phyloP scores from a whole-genome alignment of 2,113 vertebrate species.

The Raja brachyura region DNA sequence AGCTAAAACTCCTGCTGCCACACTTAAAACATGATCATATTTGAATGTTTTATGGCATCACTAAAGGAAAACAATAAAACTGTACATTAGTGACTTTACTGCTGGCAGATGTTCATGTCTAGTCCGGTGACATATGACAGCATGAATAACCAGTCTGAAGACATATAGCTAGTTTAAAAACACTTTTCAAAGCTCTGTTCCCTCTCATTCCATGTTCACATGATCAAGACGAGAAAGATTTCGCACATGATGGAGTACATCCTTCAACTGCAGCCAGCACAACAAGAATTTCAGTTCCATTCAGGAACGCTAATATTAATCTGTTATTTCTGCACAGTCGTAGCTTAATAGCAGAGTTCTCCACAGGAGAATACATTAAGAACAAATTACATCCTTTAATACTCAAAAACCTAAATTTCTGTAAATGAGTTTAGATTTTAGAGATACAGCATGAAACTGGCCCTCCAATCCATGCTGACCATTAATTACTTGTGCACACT shows the following conservation, averaged over 20 bases:
- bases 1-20: conserved; percentile 17
- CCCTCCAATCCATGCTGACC: no score
- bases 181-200: background rate
- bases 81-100: conserved; percentile 7
- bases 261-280: background rate
- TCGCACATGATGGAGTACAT: background rate
- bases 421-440: background rate
- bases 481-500: no score
- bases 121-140: background rate
- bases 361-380: conserved; percentile 27
- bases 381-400: background rate
- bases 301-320: conserved; percentile 3
- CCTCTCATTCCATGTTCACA: background rate
- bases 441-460: no score
- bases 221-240: background rate
- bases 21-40: conserved; percentile 26
- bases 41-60: conserved; percentile 21
- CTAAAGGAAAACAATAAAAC: conserved; percentile 18
- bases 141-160: background rate
- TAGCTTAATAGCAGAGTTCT: background rate
- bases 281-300: background rate
- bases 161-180: background rate
- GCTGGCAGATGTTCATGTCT: background rate
- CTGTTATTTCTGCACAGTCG: background rate
- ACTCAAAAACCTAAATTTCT: background rate